A percentile compares a stretch with the other conserved stretches of the same genome.
Evolutionary conservation across 2,797 vertebrate species (phyloP).

Genomic region (Xenentodon cancila): DNA sequence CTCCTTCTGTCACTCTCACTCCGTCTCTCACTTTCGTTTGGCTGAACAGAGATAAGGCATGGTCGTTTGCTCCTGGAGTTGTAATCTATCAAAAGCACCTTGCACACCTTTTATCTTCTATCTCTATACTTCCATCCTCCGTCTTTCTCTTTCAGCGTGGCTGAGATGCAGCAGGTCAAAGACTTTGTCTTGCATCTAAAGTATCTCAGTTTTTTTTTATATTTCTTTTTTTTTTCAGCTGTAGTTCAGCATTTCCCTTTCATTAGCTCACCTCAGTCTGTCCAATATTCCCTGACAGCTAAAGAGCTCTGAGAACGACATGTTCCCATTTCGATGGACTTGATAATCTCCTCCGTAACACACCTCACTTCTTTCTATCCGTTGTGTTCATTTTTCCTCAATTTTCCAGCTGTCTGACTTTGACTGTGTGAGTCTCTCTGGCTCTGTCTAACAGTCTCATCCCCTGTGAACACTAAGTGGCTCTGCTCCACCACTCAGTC

Average conservation of each 20-base stretch:
- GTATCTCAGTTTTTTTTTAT: conserved; percentile 7
- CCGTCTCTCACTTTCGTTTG: conserved; percentile 9
- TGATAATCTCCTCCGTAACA: conserved; percentile 33
- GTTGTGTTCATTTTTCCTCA: conserved; percentile 26
- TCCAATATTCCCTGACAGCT: conserved; percentile 20
- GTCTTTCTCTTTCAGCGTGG: background rate
- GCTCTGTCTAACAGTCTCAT: conserved; percentile 61
- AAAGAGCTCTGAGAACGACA: conserved; percentile 5
- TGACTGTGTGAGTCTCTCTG: conserved; percentile 23
- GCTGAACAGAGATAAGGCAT: background rate
- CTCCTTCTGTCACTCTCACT: background rate
- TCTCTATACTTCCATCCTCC: background rate
- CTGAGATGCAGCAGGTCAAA: background rate
- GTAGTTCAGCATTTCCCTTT: conserved; percentile 18
- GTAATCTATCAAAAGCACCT: conserved; percentile 4
- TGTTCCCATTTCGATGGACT: conserved; percentile 28
- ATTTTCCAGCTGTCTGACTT: conserved; percentile 55
- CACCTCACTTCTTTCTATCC: conserved; percentile 45
- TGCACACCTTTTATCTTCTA: conserved; percentile 13
- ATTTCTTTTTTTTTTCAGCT: background rate
- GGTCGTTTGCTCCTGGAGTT: conserved; percentile 1
- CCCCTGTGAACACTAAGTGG: conserved; percentile 60
- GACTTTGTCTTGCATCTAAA: conserved; percentile 4
- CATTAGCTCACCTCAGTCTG: conserved; percentile 24
- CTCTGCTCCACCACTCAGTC: conserved; percentile 56